Percentiles rank a stretch among this genome's conserved stretches.
Conservation (phyloP, 2,797 vertebrate genomes). For the Babyrousa celebensis region DNA sequence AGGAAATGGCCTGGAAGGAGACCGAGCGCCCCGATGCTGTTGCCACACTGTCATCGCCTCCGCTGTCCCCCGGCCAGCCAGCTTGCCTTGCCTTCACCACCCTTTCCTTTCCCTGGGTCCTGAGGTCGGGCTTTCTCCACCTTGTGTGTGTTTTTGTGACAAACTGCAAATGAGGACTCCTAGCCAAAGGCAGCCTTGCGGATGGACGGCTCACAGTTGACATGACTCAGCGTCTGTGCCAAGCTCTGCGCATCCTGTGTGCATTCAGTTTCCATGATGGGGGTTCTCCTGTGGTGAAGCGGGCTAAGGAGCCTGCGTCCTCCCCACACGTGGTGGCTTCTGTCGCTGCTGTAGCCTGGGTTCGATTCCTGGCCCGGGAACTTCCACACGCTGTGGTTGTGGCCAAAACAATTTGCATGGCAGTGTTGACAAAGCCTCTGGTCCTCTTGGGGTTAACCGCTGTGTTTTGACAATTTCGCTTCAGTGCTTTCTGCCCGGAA, state of each 20-base stretch:
- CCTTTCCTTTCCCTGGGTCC: not conserved
- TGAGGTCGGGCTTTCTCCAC: not conserved
- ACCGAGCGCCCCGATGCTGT: rapidly evolving
- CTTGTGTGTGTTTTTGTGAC: conserved; percentile 36
- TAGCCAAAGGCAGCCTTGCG: conserved; percentile 76
- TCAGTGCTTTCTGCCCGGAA: conserved; percentile 53
- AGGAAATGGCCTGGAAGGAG: not conserved
- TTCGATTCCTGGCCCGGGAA: too few relatives aligned
- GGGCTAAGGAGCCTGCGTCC: too few relatives aligned
- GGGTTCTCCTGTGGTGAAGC: too few relatives aligned
- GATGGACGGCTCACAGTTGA: conserved; percentile 52
- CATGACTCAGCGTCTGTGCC: conserved; percentile 71
- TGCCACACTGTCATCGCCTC: rapidly evolving
- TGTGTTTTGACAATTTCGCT: conserved; percentile 58
- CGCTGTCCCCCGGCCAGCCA: not conserved
- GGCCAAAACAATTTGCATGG: conserved; percentile 64
- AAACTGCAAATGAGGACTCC: conserved; percentile 66
- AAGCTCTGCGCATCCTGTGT: conserved; percentile 63
- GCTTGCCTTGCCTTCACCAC: not conserved
- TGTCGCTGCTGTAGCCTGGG: too few relatives aligned
- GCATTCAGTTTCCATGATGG: conserved; percentile 86
- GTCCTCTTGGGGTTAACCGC: conserved; percentile 22
- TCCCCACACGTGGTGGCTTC: too few relatives aligned
- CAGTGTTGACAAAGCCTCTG: not conserved
- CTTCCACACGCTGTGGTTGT: too few relatives aligned